Base-by-base conservation (phyloP, 2,888 invertebrate species). In the Herminia tarsipennalis region DNA sequence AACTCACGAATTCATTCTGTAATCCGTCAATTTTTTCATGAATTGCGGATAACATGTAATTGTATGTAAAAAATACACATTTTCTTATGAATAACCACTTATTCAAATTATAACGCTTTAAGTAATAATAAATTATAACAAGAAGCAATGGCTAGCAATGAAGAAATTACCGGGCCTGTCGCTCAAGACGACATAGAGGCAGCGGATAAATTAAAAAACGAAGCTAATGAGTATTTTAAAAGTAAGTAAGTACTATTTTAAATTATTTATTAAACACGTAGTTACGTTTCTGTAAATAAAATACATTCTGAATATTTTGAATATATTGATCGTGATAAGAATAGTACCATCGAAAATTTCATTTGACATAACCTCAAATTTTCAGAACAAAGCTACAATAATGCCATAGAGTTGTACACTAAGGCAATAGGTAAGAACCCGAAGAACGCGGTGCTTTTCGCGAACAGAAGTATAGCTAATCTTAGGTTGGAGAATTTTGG, bases 401-500 rank as follows among this genome's bases (percentile, higher is more conserved):
- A 95, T 82, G 98, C 99, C 47, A 98, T 99, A 72, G 95, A 96
- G 54, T 93, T 96, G 64, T 97, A 97, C 80, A 92, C 96, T 64
- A 93, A 96, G 92, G 98, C 98, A 66, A 98, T 98, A 86, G 96
- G 96, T 62, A 92, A 95, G 68, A 95, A 97, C 83, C 96, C 98
- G 8, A 93, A 88, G 42, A 94, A 95, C 77, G 97, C 99, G 10
- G 95, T 97, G 41, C 98, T 96, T 78, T 98, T 94, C 89, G 98
- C 96, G 6, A 99, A 99, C 86, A 94, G 99, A 68, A 98, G 99
- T 92, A 95, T 99, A 91, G 96, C 99, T 12, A 97, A 99, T 83
- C 89, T 99, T 51, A 96, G 97, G 73, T 95, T 95, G 45, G 99
- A 99, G 88, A 97, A 96, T 83, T 99, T 98, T 85, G 99, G 99